These are phyloP conservation scores for Eristalis pertinax DNA, from an alignment of 2,888 invertebrate species.

Conservation along the genomic window DNA sequence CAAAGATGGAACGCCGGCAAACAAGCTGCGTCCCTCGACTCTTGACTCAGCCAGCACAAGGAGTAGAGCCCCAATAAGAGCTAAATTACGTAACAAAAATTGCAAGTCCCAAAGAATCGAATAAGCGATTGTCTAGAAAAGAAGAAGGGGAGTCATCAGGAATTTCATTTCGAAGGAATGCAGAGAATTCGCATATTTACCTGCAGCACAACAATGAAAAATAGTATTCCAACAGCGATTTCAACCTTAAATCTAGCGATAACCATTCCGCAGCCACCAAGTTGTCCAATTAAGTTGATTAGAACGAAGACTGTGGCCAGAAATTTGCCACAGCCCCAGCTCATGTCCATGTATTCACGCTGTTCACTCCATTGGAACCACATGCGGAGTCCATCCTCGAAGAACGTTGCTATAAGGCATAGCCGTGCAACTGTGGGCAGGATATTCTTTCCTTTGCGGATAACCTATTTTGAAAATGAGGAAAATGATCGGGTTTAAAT, in stretches of 20 bases:
- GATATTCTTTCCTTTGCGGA: constrained; percentile 94
- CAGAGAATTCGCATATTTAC: constrained; percentile 82
- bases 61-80: constrained; percentile 97
- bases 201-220: constrained; percentile 98
- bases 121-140: constrained; percentile 92
- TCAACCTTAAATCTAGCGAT: constrained; percentile 94
- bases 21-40: constrained; percentile 95
- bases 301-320: constrained; percentile 97
- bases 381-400: constrained; percentile 99
- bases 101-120: constrained; percentile 99
- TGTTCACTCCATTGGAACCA: constrained; percentile 99
- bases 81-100: constrained; percentile 97
- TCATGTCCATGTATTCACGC: constrained; percentile 97
- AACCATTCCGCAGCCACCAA: constrained; percentile 98
- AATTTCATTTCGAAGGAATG: not conserved
- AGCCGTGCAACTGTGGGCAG: constrained; percentile 97
- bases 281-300: constrained; percentile 96
- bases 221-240: constrained; percentile 94
- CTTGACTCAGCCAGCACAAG: constrained; percentile 97
- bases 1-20: constrained; percentile 96
- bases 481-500: not conserved
- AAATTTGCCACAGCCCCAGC: constrained; percentile 97
- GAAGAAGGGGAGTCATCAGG: constrained; percentile 42
- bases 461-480: constrained; percentile 85
- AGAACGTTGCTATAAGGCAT: constrained; percentile 98